phyloP scores from a whole-genome alignment of 1,140 invertebrate species.

The Bombus impatiens region DNA sequence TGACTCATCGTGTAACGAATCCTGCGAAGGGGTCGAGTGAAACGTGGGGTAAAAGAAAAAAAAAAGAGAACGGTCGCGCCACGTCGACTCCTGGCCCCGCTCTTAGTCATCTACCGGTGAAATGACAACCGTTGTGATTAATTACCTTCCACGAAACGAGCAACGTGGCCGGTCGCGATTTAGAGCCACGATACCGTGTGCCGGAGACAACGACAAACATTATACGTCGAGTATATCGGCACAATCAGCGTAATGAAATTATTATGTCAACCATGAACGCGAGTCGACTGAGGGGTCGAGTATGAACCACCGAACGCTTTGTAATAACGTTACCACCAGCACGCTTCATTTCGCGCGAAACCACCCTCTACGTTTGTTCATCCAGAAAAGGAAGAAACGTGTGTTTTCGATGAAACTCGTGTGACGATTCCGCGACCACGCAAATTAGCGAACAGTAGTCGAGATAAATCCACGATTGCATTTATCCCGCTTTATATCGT shows the following conservation, averaged over 20 bases:
- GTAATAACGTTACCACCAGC: slow-evolving; percentile 29
- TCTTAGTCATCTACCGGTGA: slow-evolving; percentile 60
- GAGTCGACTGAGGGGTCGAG: not conserved
- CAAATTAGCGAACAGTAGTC: not conserved
- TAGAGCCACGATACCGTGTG: slow-evolving; percentile 40
- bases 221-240: slow-evolving; percentile 34
- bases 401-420: not conserved
- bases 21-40: not conserved
- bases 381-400: not conserved
- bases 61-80: not conserved
- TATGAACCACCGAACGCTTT: slow-evolving; percentile 32
- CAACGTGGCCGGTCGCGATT: slow-evolving; percentile 24
- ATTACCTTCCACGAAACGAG: slow-evolving; percentile 61
- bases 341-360: slow-evolving; percentile 8
- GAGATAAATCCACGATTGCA: too few relatives aligned
- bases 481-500: too few relatives aligned
- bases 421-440: not conserved
- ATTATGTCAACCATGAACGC: slow-evolving; percentile 44
- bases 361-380: not conserved
- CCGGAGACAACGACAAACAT: slow-evolving; percentile 31
- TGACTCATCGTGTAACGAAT: slow-evolving; percentile 54
- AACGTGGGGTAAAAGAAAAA: too few relatives aligned
- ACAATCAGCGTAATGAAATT: slow-evolving; percentile 53
- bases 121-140: slow-evolving; percentile 59
- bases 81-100: not conserved